Base-by-base conservation (phyloP, 2,113 vertebrate species). In the Gavialis gangeticus region DNA sequence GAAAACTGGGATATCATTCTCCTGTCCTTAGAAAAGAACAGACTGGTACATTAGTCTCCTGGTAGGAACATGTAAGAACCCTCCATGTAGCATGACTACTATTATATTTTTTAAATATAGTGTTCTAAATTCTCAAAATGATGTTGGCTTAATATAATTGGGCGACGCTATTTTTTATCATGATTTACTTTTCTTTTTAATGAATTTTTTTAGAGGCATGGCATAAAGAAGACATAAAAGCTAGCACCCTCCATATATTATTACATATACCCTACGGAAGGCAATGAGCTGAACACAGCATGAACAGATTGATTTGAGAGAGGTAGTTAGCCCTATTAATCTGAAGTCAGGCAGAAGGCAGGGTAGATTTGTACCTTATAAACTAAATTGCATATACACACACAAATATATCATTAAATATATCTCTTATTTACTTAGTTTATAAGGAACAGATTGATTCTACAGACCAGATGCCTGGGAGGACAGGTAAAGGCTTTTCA, bases 141-240 rank as follows among this genome's bases (percentile, higher is more conserved):
- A 13, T 3, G 15, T 73, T 34, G 34, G 30, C 10, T 30, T 67
- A 77, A 87, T 25, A 75, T 54, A 87, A 87, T 55, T 55, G 37
- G 9, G 34, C 19, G 13, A 55, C 66, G 18, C 56, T 54, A 25
- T 28, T 86, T 66, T 19, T 58, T 55, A 2, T 9, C 37, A 1
- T 24, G 46, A 46, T 84, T 66, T 19, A 63, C 16, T 9, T 5
- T 75, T 63, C 19, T 87, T 5, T 55, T 78, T 17, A 21, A 30
- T 1, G 84, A 81, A 59, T 2, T 34, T 1, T 22, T 21, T 3
- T 2, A 21, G 8, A 79, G 34, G 66, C n/a, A 0, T 4, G 66
- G 1, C 5, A 67, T 80, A 88, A n/a, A 66, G 18, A 59, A 1
- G 18, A 24, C 2, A 62, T 6, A 80, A 82, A 34, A 19, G 2